A percentile compares a stretch with the other conserved stretches of the same genome.
Conservation (phyloP, 1,140 invertebrate genomes). For the Megalonaias nervosa region DNA sequence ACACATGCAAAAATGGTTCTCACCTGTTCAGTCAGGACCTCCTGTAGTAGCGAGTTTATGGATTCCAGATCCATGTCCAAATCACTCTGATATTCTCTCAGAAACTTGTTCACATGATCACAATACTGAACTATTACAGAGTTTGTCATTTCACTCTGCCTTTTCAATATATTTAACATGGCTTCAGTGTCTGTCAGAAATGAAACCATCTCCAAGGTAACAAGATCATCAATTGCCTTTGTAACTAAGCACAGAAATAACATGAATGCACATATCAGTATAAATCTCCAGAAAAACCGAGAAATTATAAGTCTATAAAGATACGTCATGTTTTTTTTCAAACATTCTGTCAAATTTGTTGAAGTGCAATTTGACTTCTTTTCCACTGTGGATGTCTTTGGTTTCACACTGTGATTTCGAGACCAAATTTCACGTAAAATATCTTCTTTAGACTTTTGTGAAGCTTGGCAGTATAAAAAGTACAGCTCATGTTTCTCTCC, state of each 20-base stretch:
- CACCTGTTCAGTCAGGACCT: conserved; percentile 31
- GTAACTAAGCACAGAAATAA: conserved; percentile 52
- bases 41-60: conserved; percentile 18
- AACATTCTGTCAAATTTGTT: conserved; percentile 12
- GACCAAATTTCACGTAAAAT: conserved; percentile 61
- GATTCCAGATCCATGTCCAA: conserved; percentile 16
- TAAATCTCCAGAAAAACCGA: conserved; percentile 53
- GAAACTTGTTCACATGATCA: conserved; percentile 31
- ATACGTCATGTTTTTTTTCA: conserved; percentile 9
- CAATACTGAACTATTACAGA: conserved; percentile 27
- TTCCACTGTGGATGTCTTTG: conserved; percentile 20
- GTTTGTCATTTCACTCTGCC: conserved; percentile 51
- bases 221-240: conserved; percentile 54
- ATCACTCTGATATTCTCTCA: conserved; percentile 9
- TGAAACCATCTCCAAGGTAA: conserved; percentile 50
- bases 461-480: conserved; percentile 49
- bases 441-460: conserved; percentile 57
- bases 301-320: conserved; percentile 49
- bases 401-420: conserved; percentile 50
- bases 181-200: conserved; percentile 57
- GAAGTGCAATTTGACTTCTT: conserved; percentile 18
- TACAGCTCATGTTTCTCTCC: conserved; percentile 46
- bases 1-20: neutral
- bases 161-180: conserved; percentile 49
- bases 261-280: conserved; percentile 47